These are phyloP conservation scores for Dugesia japonica DNA, from an alignment of 2,888 invertebrate species.

Conservation along the genomic window DNA sequence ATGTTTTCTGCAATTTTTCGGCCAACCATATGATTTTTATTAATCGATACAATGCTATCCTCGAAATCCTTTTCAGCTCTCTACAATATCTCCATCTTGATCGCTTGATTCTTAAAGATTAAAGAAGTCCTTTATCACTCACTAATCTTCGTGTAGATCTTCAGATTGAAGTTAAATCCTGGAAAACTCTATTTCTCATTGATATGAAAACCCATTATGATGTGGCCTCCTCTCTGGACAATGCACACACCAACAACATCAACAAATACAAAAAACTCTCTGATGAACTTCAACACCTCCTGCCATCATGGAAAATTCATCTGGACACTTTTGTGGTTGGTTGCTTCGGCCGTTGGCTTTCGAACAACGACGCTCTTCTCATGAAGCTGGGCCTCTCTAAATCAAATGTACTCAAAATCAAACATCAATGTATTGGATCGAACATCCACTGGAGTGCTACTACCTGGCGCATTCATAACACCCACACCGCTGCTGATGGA, in stretches of 20 bases:
- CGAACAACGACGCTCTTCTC: not conserved
- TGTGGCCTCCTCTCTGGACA: not conserved
- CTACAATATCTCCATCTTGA: not conserved
- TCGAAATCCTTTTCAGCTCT: not conserved
- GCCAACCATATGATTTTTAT: not conserved
- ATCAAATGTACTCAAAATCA: too few relatives aligned
- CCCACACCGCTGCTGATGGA: too few relatives aligned
- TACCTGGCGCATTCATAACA: too few relatives aligned
- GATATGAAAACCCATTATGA: not conserved
- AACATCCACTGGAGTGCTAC: too few relatives aligned
- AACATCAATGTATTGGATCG: too few relatives aligned
- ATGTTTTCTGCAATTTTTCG: not conserved
- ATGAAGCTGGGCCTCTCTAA: too few relatives aligned
- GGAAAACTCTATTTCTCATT: not conserved
- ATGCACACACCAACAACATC: not conserved
- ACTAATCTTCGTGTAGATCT: not conserved
- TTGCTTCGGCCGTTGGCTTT: not conserved
- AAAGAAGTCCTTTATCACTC: not conserved
- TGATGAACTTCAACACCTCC: not conserved
- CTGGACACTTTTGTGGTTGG: not conserved
- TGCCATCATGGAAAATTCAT: not conserved
- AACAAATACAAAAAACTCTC: not conserved
- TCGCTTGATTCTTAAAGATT: not conserved
- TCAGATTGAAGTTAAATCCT: not conserved
- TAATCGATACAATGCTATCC: not conserved